phyloP scores from a whole-genome alignment of 1,140 invertebrate genomes.

The Helicoverpa zea region DNA sequence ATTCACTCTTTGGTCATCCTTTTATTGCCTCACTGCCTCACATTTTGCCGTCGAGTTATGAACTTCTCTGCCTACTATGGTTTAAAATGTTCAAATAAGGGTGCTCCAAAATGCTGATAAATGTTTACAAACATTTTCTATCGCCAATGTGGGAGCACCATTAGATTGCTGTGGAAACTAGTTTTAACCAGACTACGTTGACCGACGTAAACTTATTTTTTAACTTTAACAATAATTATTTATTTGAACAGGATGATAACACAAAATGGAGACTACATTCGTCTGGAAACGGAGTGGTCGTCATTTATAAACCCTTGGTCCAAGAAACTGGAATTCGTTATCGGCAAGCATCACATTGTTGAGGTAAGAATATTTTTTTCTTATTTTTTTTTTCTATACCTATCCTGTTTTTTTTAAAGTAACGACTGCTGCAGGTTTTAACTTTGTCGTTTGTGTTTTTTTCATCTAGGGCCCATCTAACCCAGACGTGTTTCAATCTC shows the following conservation, averaged over 20 bases:
- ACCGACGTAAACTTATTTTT: not conserved
- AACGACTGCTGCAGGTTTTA: no score
- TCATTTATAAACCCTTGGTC: constrained; percentile 98
- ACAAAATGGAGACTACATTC: constrained; percentile 94
- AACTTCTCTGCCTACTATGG: no score
- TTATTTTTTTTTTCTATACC: not conserved
- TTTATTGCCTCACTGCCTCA: no score
- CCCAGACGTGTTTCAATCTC: constrained; percentile 90
- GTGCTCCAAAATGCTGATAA: no score
- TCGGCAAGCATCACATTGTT: constrained; percentile 94
- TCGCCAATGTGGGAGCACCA: no score
- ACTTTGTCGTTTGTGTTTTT: not conserved
- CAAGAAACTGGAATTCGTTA: constrained; percentile 95
- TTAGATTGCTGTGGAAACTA: not conserved
- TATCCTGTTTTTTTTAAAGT: no score
- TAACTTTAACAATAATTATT: constrained; percentile 13
- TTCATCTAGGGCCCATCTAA: constrained; percentile 88
- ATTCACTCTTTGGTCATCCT: not conserved
- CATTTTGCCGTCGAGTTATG: no score
- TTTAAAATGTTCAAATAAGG: no score
- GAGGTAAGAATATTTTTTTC: constrained; percentile 87
- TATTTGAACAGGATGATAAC: constrained; percentile 89
- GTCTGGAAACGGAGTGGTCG: constrained; percentile 97
- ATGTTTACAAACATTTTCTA: no score
- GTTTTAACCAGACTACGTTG: not conserved